Evolutionary conservation across 2,888 invertebrate species (phyloP), one percentile per base, ranked within the genome.

Genomic region (Protodeltote pygarga): DNA sequence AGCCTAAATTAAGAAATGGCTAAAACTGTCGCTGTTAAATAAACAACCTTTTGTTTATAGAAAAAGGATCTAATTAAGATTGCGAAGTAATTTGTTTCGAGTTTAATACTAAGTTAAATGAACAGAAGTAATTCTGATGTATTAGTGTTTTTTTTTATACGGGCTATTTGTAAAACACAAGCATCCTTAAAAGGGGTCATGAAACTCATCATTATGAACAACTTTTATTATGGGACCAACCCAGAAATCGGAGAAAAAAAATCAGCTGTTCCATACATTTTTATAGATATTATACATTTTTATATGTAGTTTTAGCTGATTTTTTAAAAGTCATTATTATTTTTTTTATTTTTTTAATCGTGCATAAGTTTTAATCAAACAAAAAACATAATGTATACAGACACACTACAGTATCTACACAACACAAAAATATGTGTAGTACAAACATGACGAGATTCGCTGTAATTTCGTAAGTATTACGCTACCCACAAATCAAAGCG

Each of bases 381-480:
- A 47, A 40, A 24, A 32, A 44, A 37, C 41, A 42, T 46, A 29
- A 44, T 25, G 29, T 46, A 44, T 23, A 42, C 35, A 44, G 21
- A 23, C 25, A 17, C 21, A 35, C 17, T 34, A 47, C 59, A 40
- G 11, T 14, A 53, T 40, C 42, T 40, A 49, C 38, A 49, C 15
- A 47, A 29, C 31, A 49, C 46, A 50, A 35, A 66, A 62, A 77
- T 77, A 83, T 81, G 79, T 65, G 31, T 46, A 65, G 59, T 63
- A 57, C 65, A 82, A 82, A 86, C 81, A 81, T 42, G 58, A 46
- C 38, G 52, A 71, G 69, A 81, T 82, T 79, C 73, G 75, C 78
- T 68, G 60, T 53, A 64, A 65, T 87, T 84, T 81, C 81, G 79
- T 84, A 85, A 87, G 79, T 76, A 77, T 83, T 79, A 78, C 78